Base-by-base conservation (phyloP, 2,113 vertebrate species). In the Nipponia nippon region DNA sequence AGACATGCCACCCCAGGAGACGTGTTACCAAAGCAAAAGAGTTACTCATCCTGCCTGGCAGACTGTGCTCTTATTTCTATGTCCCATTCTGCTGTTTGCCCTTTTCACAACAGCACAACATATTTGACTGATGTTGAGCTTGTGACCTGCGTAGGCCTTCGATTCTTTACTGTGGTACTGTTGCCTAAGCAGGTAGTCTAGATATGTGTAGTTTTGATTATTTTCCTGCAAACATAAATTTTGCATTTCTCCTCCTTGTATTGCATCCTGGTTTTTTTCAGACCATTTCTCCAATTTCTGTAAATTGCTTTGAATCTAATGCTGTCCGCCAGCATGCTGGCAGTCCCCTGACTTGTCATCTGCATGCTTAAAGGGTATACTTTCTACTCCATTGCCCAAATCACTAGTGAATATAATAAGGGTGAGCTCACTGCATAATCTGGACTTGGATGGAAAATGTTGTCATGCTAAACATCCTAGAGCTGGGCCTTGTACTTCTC, bases 371-470 rank as follows among this genome's bases (percentile, higher is more conserved):
- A 87, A 91, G 62, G 50, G 22, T 87, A 16, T 71, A 7, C 89
- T 94, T 97, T 87, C 86, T 97, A 89, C 76, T 95, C 77, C 83
- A 71, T 81, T 92, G 89, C 72, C 69, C 63, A 96, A 78, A 92
- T 94, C 10, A 6, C 86, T 77, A 59, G 47, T 66, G 69, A 92
- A 55, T 89, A 47, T 81, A 78, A 32, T 66, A 87, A 89, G 42
- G 72, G 70, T 73, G 63, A 94, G 20, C 55, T 94, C 77, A 59
- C 56, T 87, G 72, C 77, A 82, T 82, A 87, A 82, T 84, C 32
- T 97, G 34, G 29, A 71, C 36, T 75, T 94, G 26, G 55, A 89
- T 67, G 63, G 72, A 84, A 77, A 95, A 44, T 72, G 93, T 42
- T 92, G 21, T 85, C 30, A 40, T 61, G 40, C 29, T 88, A 93